Percentiles rank a stretch among this genome's conserved stretches.
Evolutionary conservation across 2,888 invertebrate genomes (phyloP).

Genomic region (Eristalis tenax): DNA sequence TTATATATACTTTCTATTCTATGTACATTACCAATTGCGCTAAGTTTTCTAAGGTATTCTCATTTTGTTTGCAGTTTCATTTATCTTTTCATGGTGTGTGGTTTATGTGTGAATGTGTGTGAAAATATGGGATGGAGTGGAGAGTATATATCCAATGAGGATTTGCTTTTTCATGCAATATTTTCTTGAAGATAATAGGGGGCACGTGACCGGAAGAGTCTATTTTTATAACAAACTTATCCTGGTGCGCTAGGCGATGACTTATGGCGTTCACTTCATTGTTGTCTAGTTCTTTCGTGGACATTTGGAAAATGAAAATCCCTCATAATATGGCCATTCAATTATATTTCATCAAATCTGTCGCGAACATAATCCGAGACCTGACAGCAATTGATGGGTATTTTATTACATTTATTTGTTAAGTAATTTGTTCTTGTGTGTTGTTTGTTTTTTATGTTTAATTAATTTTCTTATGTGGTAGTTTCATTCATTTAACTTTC

Average conservation of each 20-base stretch:
- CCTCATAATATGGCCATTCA: constrained; percentile 34
- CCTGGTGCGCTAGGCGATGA: neutral
- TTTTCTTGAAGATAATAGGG: constrained; percentile 35
- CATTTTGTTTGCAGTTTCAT: constrained; percentile 52
- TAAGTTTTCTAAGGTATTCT: constrained; percentile 81
- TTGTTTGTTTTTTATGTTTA: constrained; percentile 46
- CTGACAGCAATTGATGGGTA: constrained; percentile 59
- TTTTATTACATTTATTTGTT: constrained; percentile 36
- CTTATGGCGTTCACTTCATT: neutral
- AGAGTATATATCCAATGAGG: neutral
- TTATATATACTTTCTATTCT: constrained; percentile 73
- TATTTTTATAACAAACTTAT: constrained; percentile 5
- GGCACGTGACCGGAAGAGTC: constrained; percentile 31
- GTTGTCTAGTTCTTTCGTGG: constrained; percentile 12
- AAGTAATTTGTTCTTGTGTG: neutral
- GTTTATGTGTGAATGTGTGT: constrained; percentile 44
- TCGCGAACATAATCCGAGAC: constrained; percentile 37
- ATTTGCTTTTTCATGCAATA: neutral
- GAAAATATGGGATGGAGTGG: neutral
- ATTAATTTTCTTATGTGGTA: constrained; percentile 49
- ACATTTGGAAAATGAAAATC: constrained; percentile 29
- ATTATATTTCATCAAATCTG: constrained; percentile 32
- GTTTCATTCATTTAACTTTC: constrained; percentile 72
- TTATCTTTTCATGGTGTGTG: constrained; percentile 18
- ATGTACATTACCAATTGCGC: constrained; percentile 80